These are phyloP conservation scores for Andrena fulva DNA, from an alignment of 2,888 invertebrate species.

Conservation along the genomic window DNA sequence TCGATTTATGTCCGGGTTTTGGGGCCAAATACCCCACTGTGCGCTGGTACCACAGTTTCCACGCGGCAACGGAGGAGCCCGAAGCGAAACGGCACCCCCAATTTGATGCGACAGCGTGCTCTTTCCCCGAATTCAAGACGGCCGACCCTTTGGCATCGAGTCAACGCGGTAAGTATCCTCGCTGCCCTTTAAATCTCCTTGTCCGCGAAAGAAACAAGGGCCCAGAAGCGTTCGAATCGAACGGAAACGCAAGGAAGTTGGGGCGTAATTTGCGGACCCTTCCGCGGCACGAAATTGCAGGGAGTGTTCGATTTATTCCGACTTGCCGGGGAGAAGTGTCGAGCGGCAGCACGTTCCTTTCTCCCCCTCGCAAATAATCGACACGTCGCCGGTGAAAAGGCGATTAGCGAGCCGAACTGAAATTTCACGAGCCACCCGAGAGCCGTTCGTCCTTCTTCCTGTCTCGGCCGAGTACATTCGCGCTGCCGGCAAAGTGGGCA, in stretches of 20 bases:
- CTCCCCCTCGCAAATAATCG: conserved; percentile 1
- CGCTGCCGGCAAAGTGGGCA: conserved; percentile 70
- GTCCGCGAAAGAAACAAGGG: too few relatives aligned
- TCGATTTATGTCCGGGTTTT: too few relatives aligned
- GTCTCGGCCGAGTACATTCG: conserved; percentile 67
- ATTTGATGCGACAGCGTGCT: background rate
- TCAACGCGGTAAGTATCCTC: too few relatives aligned
- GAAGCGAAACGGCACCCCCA: background rate
- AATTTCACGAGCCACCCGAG: conserved; percentile 56
- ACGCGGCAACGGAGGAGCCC: background rate
- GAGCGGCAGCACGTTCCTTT: background rate
- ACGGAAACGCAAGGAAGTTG: background rate
- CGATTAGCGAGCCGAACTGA: conserved; percentile 58
- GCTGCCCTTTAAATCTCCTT: too few relatives aligned
- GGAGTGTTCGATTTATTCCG: conserved; percentile 11
- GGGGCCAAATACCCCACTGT: too few relatives aligned
- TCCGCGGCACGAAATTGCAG: background rate
- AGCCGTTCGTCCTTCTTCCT: conserved; percentile 49
- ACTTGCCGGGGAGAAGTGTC: background rate
- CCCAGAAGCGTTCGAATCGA: too few relatives aligned
- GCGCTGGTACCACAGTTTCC: background rate
- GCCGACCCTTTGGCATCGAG: background rate
- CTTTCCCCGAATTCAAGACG: background rate
- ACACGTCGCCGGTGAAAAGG: conserved; percentile 17
- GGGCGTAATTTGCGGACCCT: background rate